Evolutionary conservation across 2,888 invertebrate species (phyloP).

Genomic region (Tetropium fuscum): DNA sequence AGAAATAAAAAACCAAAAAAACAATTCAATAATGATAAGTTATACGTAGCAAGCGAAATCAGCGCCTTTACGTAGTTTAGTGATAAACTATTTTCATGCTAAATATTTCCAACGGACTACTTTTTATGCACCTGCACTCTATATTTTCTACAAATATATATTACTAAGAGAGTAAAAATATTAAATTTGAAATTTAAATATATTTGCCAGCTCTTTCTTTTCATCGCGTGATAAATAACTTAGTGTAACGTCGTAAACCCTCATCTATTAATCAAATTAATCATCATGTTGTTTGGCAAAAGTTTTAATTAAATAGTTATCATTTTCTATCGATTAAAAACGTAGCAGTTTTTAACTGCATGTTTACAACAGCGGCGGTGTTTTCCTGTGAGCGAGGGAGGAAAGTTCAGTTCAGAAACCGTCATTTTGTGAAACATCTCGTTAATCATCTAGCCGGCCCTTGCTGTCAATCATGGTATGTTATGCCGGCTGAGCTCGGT

Average conservation of each 20-base stretch:
- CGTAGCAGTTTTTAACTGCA: slow-evolving; percentile 40
- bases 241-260: slow-evolving; percentile 4
- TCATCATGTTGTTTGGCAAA: slow-evolving; percentile 28
- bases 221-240: slow-evolving; percentile 11
- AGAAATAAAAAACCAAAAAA: too few species aligned
- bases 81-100: too few species aligned
- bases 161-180: too few species aligned
- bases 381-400: slow-evolving; percentile 46
- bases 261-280: slow-evolving; percentile 30
- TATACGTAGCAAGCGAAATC: too few species aligned
- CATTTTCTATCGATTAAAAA: slow-evolving; percentile 44
- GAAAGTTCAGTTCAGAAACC: slow-evolving; percentile 61
- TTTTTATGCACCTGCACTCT: too few species aligned
- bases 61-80: too few species aligned
- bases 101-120: too few species aligned
- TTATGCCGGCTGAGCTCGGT: slow-evolving; percentile 53
- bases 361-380: slow-evolving; percentile 45
- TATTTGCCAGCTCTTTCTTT: slow-evolving; percentile 1
- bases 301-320: slow-evolving; percentile 33
- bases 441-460: slow-evolving; percentile 65
- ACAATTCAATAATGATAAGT: too few species aligned
- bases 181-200: too few species aligned
- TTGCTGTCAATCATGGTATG: slow-evolving; percentile 65
- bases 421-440: slow-evolving; percentile 65
- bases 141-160: too few species aligned